These are phyloP conservation scores for Phyllotreta cruciferae DNA, from an alignment of 2,888 invertebrate genomes.

Conservation along the genomic window DNA sequence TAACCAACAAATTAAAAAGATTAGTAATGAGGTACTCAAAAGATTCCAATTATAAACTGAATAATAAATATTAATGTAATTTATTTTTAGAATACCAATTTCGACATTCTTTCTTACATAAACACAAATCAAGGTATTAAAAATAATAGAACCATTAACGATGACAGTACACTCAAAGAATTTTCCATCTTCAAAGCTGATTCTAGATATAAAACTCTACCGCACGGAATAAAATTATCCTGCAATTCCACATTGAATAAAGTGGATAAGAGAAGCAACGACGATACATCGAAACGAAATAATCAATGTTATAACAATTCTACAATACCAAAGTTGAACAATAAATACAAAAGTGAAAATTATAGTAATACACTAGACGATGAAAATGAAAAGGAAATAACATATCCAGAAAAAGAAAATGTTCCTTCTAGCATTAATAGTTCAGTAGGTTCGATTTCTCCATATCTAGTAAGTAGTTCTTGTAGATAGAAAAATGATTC, in stretches of 20 bases:
- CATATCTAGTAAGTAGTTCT: no score
- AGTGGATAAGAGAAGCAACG: constrained; percentile 47
- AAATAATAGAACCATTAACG: constrained; percentile 50
- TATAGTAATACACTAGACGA: no score
- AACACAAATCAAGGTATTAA: constrained; percentile 54
- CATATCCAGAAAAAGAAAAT: no score
- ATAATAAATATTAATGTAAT: no score
- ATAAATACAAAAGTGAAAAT: no score
- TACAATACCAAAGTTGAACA: no score
- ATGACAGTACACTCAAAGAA: constrained; percentile 66
- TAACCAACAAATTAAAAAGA: constrained; percentile 57
- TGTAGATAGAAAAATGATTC: no score
- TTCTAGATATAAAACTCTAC: constrained; percentile 90
- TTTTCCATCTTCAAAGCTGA: constrained; percentile 84
- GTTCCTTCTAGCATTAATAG: no score
- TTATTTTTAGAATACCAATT: constrained; percentile 35
- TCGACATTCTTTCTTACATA: no score
- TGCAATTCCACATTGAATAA: constrained; percentile 63
- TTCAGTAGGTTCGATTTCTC: no score
- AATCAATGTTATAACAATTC: constrained; percentile 47
- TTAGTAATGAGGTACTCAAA: constrained; percentile 59
- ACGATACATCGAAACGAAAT: constrained; percentile 39
- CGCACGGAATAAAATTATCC: constrained; percentile 87
- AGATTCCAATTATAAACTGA: constrained; percentile 38
- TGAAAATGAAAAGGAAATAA: no score